Base-by-base conservation (phyloP, 2,888 invertebrate species). In the Dioctria linearis region DNA sequence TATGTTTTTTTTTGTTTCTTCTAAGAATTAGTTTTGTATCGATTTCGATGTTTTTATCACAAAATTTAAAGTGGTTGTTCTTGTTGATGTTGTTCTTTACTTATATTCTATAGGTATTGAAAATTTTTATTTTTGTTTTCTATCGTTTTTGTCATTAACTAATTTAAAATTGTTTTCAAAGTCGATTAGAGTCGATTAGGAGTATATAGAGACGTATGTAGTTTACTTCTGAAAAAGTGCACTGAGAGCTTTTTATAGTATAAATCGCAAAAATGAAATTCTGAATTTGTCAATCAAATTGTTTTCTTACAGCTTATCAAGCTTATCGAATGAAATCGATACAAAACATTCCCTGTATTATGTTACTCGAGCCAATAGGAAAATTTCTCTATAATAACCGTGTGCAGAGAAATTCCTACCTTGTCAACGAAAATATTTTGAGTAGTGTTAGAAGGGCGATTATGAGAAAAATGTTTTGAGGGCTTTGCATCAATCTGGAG, bases 401-500 rank as follows among this genome's bases (percentile, higher is more conserved):
- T 9, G 61, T 46, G 40, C 37, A n/a, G 51, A 63, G 76, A 76
- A 63, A 63, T 37, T 63, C 63, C 76, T 76, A 76, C 63, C 76
- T 76, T 43, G 63, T 39, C 9, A 76, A 25, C 39, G 63, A 11
- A 8, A 42, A 37, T 46, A 63, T 9, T 11, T 63, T 49, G 37
- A 63, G 39, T 57, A 76, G 49, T 25, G 39, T 39, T 11, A 63
- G 63, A 9, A 71, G 39, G 11, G 43, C 13, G 4, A 63, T 61
- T 13, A 63, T n/a, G 25, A 66, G 6, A 43, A 37, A 63, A 9
- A 76, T 61, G n/a, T 61, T 79, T 54, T 75, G 73, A 42, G 75
- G 13, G 67, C n/a, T 9, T 63, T 63, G 63, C 61, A 82, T 81
- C 49, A 80, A 57, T n/a, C 40, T 71, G 25, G 80, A 71, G 46